These are phyloP conservation scores for Oligia strigilis DNA, from an alignment of 2,888 invertebrate species.

Conservation along the genomic window DNA sequence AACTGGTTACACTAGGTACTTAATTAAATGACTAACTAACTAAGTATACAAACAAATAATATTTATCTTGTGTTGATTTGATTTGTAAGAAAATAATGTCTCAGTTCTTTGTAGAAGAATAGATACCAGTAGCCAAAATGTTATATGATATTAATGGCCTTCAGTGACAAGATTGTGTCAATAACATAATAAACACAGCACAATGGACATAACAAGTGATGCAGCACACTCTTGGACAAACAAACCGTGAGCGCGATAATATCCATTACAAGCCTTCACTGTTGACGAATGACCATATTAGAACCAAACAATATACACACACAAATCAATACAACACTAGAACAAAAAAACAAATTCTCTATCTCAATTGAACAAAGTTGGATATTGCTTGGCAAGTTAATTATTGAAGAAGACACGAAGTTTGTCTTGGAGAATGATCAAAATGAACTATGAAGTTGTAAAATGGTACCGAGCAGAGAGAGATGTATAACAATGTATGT, in stretches of 20 bases:
- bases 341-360: constrained; percentile 25
- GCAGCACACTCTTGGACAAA: constrained; percentile 67
- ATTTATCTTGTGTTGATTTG: not conserved
- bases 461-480: constrained; percentile 63
- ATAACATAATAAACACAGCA: constrained; percentile 43
- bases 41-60: not conserved
- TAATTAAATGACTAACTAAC: too few species aligned
- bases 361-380: constrained; percentile 44
- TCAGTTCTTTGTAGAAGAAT: not conserved
- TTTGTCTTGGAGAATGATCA: constrained; percentile 56
- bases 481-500: constrained; percentile 72
- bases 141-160: constrained; percentile 1
- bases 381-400: constrained; percentile 29
- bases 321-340: constrained; percentile 59
- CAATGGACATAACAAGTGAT: constrained; percentile 52
- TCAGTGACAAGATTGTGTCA: constrained; percentile 49
- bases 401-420: constrained; percentile 37
- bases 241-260: constrained; percentile 75
- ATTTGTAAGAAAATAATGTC: not conserved
- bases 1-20: too few species aligned
- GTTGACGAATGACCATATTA: constrained; percentile 85
- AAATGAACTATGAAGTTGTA: constrained; percentile 70
- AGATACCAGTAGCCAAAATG: constrained; percentile 13
- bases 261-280: constrained; percentile 85
- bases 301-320: constrained; percentile 76